These are phyloP conservation scores for Drosophila elegans DNA, from an alignment of 1,140 invertebrate species.

Conservation along the genomic window DNA sequence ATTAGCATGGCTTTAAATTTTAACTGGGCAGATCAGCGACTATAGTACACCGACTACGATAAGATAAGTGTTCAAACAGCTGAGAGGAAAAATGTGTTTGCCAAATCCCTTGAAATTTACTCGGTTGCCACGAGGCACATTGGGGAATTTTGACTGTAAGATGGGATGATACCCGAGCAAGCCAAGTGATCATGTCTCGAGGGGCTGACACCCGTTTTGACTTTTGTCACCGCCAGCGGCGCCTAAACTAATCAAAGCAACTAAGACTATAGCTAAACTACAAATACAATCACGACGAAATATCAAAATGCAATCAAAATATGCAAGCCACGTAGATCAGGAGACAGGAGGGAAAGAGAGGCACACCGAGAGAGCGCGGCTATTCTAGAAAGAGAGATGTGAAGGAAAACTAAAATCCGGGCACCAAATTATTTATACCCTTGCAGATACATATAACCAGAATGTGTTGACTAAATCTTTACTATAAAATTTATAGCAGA, in stretches of 20 bases:
- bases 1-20: background rate
- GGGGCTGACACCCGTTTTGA: constrained; percentile 41
- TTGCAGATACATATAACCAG: background rate
- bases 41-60: constrained; percentile 3
- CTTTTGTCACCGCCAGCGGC: constrained; percentile 46
- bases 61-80: constrained; percentile 34
- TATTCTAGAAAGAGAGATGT: constrained; percentile 17
- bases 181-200: constrained; percentile 38
- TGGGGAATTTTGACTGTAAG: constrained; percentile 21
- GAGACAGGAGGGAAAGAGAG: background rate
- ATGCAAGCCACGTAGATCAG: constrained; percentile 36
- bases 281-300: background rate
- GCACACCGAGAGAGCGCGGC: background rate
- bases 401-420: background rate
- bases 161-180: constrained; percentile 2
- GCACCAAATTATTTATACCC: background rate
- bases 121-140: constrained; percentile 10
- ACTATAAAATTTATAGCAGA: too few species aligned
- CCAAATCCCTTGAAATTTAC: constrained; percentile 27
- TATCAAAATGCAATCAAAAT: constrained; percentile 47
- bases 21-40: background rate
- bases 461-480: too few species aligned
- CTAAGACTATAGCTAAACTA: constrained; percentile 6
- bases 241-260: constrained; percentile 48
- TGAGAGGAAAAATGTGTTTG: constrained; percentile 29